Percentiles rank a stretch among this genome's conserved stretches.
Conservation (phyloP, 2,113 vertebrate species). For the Hypocryptadius cinnamomeus region DNA sequence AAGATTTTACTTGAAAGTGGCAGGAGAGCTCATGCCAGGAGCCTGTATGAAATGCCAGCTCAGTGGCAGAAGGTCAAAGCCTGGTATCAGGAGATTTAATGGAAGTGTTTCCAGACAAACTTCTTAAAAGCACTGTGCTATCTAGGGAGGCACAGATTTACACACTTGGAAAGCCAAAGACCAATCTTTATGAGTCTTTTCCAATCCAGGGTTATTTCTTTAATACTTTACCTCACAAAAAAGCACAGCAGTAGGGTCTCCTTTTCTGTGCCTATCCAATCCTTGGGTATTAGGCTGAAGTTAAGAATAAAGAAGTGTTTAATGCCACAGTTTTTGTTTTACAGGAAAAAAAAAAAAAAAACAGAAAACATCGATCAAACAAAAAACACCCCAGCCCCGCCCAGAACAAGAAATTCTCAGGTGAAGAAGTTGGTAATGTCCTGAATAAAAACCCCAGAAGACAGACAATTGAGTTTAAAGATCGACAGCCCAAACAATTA, state of each 20-base stretch:
- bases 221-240: background rate
- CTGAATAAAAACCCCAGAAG: background rate
- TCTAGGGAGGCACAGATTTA: background rate
- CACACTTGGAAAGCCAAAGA: background rate
- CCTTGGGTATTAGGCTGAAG: background rate
- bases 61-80: constrained; percentile 1
- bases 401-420: background rate
- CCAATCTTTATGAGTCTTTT: background rate
- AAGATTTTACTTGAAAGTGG: constrained; percentile 31
- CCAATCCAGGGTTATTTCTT: background rate
- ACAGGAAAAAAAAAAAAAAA: background rate
- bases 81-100: background rate
- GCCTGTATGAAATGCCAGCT: background rate
- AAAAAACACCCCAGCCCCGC: background rate
- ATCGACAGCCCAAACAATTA: background rate
- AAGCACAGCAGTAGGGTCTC: background rate
- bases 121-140: background rate
- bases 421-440: background rate
- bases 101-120: background rate
- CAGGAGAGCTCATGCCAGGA: constrained; percentile 20
- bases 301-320: background rate
- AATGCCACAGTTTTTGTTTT: background rate
- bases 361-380: background rate
- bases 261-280: background rate
- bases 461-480: background rate